phyloP scores from a whole-genome alignment of 2,888 invertebrate species.

The Cephus spinipes region DNA sequence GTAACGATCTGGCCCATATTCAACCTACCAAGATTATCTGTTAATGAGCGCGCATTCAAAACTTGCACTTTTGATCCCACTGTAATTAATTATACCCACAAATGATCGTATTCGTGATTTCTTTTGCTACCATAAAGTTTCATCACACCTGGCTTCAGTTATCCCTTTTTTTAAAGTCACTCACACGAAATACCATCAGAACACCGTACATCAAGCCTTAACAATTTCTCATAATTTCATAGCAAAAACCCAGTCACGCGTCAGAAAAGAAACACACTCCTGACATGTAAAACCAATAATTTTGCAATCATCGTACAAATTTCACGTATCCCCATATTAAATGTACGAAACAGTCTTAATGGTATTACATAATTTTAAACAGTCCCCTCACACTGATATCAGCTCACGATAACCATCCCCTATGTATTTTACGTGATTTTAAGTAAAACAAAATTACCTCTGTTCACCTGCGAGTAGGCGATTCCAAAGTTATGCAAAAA shows the following conservation, averaged over 20 bases:
- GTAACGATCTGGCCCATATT: constrained; percentile 51
- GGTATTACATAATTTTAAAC: background rate
- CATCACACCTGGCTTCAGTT: background rate
- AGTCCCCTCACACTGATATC: background rate
- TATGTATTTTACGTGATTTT: background rate
- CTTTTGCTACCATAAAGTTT: background rate
- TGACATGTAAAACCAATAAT: background rate
- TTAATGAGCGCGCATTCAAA: constrained; percentile 51
- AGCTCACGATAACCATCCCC: background rate
- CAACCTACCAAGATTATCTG: constrained; percentile 40
- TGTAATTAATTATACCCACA: constrained; percentile 47
- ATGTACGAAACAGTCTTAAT: background rate
- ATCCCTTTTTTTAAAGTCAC: background rate
- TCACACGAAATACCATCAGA: background rate
- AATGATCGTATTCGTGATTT: background rate
- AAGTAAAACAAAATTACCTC: background rate
- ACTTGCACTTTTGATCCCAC: constrained; percentile 49
- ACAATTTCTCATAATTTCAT: background rate
- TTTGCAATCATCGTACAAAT: background rate
- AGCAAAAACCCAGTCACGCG: background rate
- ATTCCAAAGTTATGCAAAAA: constrained; percentile 17
- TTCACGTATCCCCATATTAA: background rate
- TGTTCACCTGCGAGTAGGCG: constrained; percentile 10
- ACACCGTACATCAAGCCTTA: background rate
- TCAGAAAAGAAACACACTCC: background rate